Evolutionary conservation across 2,113 vertebrate species (phyloP), one percentile per base, ranked within the genome.

Genomic region (Trogon surrucura): DNA sequence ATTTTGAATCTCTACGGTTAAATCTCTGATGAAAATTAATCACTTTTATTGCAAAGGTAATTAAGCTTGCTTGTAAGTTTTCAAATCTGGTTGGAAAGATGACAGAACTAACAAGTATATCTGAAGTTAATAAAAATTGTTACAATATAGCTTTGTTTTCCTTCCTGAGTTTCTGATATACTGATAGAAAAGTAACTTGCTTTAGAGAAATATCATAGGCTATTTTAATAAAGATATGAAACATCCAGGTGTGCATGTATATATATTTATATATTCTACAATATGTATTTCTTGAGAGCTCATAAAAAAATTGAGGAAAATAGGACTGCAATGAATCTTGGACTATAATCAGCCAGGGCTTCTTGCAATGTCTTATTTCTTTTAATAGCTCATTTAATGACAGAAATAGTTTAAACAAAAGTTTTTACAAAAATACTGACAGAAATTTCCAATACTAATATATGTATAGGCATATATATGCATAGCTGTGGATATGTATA

Each of bases 21-120:
- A 95, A 41, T 58, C 44, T 72, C 77, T 29, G 71, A 47, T 89
- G 69, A 80, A 95, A 97, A 95, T 69, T 74, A 93, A 75, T 88
- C 3, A 4, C 7, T 84, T 92, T 89, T 91, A 73, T 91, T 88
- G 44, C 75, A 89, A 91, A 96, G 69, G 61, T 90, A 95, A 89
- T 90, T 93, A 65, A 73, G 47, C 30, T 48, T 88, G 41, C 10
- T 80, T 54, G 67, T 86, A 88, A 60, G 60, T 78, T 90, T 93
- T 92, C 27, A 61, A 71, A 60, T 64, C 26, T 88, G 38, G 81
- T 83, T 95, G 80, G 23, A 93, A 95, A 71, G 41, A 65, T 54
- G 27, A 44, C 32, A 72, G 27, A 19, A 88, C 80, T 62, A 89
- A 72, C 47, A 80, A 89, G 29, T 78, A 30, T 41, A 86, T 78